Conservation (phyloP, 2,797 vertebrate species). For the Apogon hyalosoma region DNA sequence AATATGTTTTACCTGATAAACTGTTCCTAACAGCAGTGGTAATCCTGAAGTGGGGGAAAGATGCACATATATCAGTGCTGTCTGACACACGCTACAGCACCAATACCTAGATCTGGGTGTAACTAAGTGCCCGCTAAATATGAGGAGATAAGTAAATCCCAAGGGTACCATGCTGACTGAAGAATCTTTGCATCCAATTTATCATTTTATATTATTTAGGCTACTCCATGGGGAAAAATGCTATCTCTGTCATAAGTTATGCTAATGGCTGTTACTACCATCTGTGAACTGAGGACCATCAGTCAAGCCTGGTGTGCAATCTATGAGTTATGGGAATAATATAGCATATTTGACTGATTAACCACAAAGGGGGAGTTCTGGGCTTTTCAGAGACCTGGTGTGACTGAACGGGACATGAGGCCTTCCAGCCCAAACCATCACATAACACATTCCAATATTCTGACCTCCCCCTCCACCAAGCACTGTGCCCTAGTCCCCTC, state of each 20-base stretch:
- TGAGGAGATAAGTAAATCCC: conserved; percentile 66
- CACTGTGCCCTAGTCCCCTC: conserved; percentile 41
- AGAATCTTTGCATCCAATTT: conserved; percentile 74
- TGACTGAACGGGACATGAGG: conserved; percentile 49
- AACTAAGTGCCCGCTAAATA: conserved; percentile 66
- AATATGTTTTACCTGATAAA: conserved; percentile 25
- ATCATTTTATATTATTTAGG: conserved; percentile 80
- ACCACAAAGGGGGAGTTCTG: conserved; percentile 38
- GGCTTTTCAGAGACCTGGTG: conserved; percentile 48
- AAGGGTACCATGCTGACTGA: conserved; percentile 49
- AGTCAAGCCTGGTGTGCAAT: conserved; percentile 62
- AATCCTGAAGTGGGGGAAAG: conserved; percentile 17
- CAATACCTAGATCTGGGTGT: conserved; percentile 54
- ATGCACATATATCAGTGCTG: conserved; percentile 17
- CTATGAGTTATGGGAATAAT: conserved; percentile 66
- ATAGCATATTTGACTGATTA: conserved; percentile 62
- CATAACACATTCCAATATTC: conserved; percentile 55
- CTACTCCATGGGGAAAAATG: conserved; percentile 72
- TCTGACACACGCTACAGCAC: conserved; percentile 40
- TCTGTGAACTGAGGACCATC: conserved; percentile 74
- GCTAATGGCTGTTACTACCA: conserved; percentile 77
- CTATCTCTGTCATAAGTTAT: conserved; percentile 75
- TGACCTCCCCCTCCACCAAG: conserved; percentile 29
- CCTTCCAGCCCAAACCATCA: conserved; percentile 55
- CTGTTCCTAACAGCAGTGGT: conserved; percentile 23